These are phyloP conservation scores for Spea multiplicata DNA, from an alignment of 2,113 vertebrate species.

Conservation along the genomic window DNA sequence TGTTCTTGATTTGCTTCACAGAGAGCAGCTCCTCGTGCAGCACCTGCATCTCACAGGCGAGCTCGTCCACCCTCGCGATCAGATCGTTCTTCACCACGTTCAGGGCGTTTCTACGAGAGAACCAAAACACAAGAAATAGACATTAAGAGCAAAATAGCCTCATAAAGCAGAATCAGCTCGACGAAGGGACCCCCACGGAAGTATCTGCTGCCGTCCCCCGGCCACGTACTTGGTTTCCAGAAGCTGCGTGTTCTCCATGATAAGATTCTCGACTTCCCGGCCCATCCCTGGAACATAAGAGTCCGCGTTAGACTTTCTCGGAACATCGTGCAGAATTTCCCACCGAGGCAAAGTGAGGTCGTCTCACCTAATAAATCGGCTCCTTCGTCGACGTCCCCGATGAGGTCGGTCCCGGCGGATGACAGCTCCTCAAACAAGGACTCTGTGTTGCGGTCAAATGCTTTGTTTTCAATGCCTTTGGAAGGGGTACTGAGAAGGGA, in stretches of 20 bases:
- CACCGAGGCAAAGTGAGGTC: too few relatives aligned
- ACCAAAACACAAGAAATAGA: not conserved
- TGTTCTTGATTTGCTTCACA: constrained; percentile 81
- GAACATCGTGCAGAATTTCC: too few relatives aligned
- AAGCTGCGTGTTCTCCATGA: constrained; percentile 94
- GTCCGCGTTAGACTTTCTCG: too few relatives aligned
- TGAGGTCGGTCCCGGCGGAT: constrained; percentile 90
- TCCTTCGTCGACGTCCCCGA: constrained; percentile 94
- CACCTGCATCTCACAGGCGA: constrained; percentile 90
- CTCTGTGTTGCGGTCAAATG: constrained; percentile 93
- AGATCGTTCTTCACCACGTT: constrained; percentile 96
- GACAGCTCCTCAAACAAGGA: constrained; percentile 97
- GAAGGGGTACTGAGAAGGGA: constrained; percentile 81
- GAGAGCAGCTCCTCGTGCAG: constrained; percentile 84
- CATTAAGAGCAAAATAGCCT: not conserved
- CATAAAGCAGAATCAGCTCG: too few relatives aligned
- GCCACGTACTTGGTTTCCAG: constrained; percentile 92
- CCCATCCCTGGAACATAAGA: constrained; percentile 85
- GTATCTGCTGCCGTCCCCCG: not conserved
- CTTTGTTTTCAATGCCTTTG: constrained; percentile 90
- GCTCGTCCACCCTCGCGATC: constrained; percentile 86
- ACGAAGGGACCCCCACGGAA: too few relatives aligned
- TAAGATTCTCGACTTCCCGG: constrained; percentile 96
- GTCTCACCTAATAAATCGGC: constrained; percentile 92
- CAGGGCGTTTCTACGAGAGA: constrained; percentile 82